Percentiles rank a stretch among this genome's conserved stretches.
These are phyloP conservation scores for western clawed frog (Xenopus tropicalis) DNA, from an alignment of 2,113 vertebrate species.

Conservation along the genomic window UCB_Xtro_10.0 CM004451.2:48002501-48003000, in stretches of 20 bases:
- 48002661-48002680: constrained; percentile 68
- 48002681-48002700: constrained; percentile 78
- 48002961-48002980: constrained; percentile 51
- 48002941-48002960: constrained; percentile 71
- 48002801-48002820: constrained; percentile 58
- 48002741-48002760: constrained; percentile 63
- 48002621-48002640: constrained; percentile 76
- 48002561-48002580: constrained; percentile 37
- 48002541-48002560: neutral
- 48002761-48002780: constrained; percentile 60
- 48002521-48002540: neutral
- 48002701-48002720: constrained; percentile 80
- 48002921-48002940: constrained; percentile 61
- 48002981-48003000: too few relatives aligned
- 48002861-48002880: constrained; percentile 68
- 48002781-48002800: constrained; percentile 51
- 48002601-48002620: constrained; percentile 70
- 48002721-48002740: constrained; percentile 75
- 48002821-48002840: constrained; percentile 39
- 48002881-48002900: constrained; percentile 64
- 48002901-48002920: constrained; percentile 66
- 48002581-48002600: constrained; percentile 56
- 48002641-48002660: constrained; percentile 75
- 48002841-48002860: constrained; percentile 63
- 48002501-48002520: neutral